Base-by-base conservation (phyloP, 1,140 invertebrate species). In the Drosophila melanogaster region DNA sequence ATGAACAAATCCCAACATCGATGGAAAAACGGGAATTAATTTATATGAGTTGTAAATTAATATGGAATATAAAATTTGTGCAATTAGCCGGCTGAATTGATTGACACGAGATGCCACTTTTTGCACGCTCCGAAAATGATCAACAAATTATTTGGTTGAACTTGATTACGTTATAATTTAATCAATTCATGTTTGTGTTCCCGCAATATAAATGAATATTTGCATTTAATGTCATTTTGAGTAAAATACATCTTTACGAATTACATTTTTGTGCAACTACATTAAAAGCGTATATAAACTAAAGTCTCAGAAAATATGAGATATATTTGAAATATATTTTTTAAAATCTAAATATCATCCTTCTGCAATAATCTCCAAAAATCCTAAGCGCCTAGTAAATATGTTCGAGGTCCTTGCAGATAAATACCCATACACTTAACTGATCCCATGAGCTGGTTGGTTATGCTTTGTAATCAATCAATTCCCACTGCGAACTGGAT, bases 11-110 rank as follows among this genome's bases (percentile, higher is more conserved):
- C 47, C 64, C 54, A 56, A 17, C 49, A 33, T 33, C 41, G 49
- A 12, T 69, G 33, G 22, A 3, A 46, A 46, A 7, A n/a, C 19
- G 41, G 38, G 69, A 71, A 72, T 72, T 72, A 72, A 72, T 72
- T 72, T 72, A 72, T 71, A 71, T 72, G 64, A 72, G 51, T 72
- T 72, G 66, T 71, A 72, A 72, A 72, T 72, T 72, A 59, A 72
- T 72, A 72, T 72, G 69, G 54, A 71, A 70, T 70, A 69, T 49
- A 70, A 69, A 47, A 70, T 49, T 57, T 70, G 66, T 49, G 66
- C 67, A 72, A 72, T 72, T 72, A 71, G 66, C 46, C 69, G 69
- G 54, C 33, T 71, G 66, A 72, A 71, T 72, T 72, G 69, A 71
- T 51, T 50, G 53, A 59, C 50, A 56, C 38, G 41, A 35, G 43